Percentiles rank a stretch among this genome's conserved stretches.
Conservation (phyloP, 2,797 vertebrate species). For the Dicrostonyx torquatus region DNA sequence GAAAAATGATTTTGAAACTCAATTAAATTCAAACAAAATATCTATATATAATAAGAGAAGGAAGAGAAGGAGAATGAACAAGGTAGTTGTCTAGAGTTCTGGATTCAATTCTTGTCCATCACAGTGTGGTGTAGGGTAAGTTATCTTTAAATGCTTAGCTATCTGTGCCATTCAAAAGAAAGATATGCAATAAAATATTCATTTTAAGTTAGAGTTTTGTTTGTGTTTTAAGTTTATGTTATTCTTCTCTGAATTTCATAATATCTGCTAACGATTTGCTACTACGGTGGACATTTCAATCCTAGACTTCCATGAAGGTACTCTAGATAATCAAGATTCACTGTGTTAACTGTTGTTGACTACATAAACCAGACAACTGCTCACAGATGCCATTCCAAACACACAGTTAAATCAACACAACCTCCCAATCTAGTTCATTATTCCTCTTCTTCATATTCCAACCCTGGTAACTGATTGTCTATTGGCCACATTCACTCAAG, state of each 20-base stretch:
- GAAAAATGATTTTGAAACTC: slow-evolving; percentile 29
- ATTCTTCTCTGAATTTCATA: background rate
- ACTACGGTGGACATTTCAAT: background rate
- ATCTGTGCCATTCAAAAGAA: background rate
- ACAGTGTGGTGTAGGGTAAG: no score
- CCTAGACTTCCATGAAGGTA: background rate
- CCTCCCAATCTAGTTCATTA: background rate
- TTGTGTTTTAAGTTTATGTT: background rate
- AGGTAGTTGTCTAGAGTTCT: background rate
- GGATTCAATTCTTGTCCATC: background rate
- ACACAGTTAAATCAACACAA: background rate
- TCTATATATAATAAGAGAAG: background rate
- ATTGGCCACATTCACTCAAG: background rate
- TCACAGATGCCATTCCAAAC: background rate
- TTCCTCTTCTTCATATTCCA: background rate
- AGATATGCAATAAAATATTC: background rate
- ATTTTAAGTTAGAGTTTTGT: background rate
- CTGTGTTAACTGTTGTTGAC: background rate
- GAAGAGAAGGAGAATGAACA: background rate
- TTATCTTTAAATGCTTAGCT: background rate
- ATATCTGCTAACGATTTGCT: background rate
- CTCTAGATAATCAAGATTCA: background rate
- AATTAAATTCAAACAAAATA: background rate
- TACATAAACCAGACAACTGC: background rate
- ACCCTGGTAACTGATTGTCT: background rate